phyloP scores from a whole-genome alignment of 2,113 vertebrate species.

The Ovis canadensis region DNA sequence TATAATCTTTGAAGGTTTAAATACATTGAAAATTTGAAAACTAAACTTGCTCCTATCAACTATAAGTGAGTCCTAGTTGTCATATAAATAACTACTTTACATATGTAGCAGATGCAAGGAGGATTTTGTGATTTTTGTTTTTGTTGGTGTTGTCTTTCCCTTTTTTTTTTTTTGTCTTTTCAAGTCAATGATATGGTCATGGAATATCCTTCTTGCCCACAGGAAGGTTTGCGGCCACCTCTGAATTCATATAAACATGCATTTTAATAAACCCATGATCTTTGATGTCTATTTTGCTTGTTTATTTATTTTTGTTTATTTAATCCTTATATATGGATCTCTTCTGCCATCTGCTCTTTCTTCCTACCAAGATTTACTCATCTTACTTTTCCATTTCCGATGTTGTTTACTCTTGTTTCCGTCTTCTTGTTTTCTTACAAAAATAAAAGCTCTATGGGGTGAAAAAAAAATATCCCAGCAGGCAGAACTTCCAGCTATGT shows the following conservation, averaged over 20 bases:
- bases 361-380: not conserved
- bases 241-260: not conserved
- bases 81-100: not conserved
- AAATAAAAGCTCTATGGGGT: not conserved
- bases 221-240: not conserved
- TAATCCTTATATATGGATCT: not conserved
- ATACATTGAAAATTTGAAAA: not conserved
- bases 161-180: not conserved
- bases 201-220: not conserved
- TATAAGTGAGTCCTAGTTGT: not conserved
- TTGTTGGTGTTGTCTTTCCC: not conserved
- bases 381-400: not conserved
- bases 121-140: not conserved
- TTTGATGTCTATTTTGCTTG: not conserved
- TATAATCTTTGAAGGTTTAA: not conserved
- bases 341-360: accelerated
- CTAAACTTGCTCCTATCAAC: not conserved
- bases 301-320: not conserved
- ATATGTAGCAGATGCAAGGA: not conserved
- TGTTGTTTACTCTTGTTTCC: not conserved
- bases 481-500: not conserved
- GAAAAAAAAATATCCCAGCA: not conserved
- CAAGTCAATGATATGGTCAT: not conserved
- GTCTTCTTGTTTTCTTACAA: not conserved
- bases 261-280: not conserved